Conservation (phyloP, 1,140 invertebrate genomes). For the Drosophila aff. region DNA sequence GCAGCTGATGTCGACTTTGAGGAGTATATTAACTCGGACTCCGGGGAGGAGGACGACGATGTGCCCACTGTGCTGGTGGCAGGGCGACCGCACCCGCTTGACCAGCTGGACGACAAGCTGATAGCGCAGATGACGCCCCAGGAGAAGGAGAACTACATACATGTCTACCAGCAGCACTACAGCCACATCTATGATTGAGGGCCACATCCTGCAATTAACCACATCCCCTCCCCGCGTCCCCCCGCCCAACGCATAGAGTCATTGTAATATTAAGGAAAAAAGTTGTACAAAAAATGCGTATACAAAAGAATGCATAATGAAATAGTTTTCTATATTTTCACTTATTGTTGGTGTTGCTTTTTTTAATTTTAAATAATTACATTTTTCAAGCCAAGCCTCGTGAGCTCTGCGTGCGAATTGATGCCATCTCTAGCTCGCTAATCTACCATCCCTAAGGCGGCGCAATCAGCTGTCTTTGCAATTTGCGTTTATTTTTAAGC, state of each 20-base stretch:
- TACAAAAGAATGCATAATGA: slow-evolving; percentile 16
- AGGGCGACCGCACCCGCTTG: slow-evolving; percentile 89
- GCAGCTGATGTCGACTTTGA: slow-evolving; percentile 89
- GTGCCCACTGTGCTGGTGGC: slow-evolving; percentile 94
- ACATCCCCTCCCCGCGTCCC: slow-evolving; percentile 9
- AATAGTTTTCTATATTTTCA: neutral
- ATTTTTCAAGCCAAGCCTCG: neutral
- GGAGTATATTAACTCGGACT: slow-evolving; percentile 86
- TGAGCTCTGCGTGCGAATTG: neutral
- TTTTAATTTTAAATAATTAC: neutral
- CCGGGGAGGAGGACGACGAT: slow-evolving; percentile 91
- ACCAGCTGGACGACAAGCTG: slow-evolving; percentile 92
- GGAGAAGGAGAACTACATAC: slow-evolving; percentile 97
- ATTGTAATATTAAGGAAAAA: slow-evolving; percentile 29
- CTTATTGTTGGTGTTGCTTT: neutral
- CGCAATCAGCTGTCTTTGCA: slow-evolving; percentile 34
- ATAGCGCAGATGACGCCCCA: slow-evolving; percentile 95
- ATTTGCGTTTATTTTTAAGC: slow-evolving; percentile 38
- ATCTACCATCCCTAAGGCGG: slow-evolving; percentile 3
- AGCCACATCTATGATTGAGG: slow-evolving; percentile 90
- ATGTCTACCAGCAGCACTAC: slow-evolving; percentile 97
- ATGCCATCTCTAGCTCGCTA: neutral
- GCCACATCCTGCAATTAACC: slow-evolving; percentile 8
- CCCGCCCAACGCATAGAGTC: slow-evolving; percentile 22
- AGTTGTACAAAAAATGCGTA: slow-evolving; percentile 40